Evolutionary conservation across 2,888 invertebrate species (phyloP).

Genomic region (Sericinus montela): DNA sequence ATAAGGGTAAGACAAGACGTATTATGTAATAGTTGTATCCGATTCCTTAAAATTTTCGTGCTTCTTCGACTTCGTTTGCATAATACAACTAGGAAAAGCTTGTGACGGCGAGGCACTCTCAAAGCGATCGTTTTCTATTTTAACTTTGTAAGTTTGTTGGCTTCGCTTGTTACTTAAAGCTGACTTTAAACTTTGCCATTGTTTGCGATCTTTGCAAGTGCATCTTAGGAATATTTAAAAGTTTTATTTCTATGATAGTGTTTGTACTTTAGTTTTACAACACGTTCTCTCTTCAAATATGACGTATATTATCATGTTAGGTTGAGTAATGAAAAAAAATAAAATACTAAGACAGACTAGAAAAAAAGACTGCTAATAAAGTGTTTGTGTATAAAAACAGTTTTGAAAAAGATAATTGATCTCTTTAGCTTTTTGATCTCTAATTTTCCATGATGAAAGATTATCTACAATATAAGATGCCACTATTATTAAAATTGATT

Average conservation of each 20-base stretch:
- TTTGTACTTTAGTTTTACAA: background rate
- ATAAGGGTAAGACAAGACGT: too few relatives aligned
- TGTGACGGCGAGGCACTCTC: conserved; percentile 2
- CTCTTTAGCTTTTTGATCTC: too few relatives aligned
- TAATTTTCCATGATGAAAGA: too few relatives aligned
- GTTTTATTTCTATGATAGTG: background rate
- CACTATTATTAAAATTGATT: too few relatives aligned
- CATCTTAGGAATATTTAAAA: background rate
- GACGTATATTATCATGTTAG: too few relatives aligned
- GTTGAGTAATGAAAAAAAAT: too few relatives aligned
- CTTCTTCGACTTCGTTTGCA: conserved; percentile 8
- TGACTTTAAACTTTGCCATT: conserved; percentile 16
- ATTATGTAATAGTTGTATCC: too few relatives aligned
- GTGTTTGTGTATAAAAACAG: too few relatives aligned
- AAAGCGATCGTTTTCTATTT: conserved; percentile 14
- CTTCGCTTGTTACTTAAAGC: conserved; percentile 14
- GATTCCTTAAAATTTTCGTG: conserved; percentile 4
- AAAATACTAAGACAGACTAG: too few relatives aligned
- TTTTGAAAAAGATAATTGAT: too few relatives aligned
- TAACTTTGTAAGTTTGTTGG: conserved; percentile 13
- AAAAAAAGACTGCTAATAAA: too few relatives aligned
- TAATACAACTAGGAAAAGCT: conserved; percentile 1
- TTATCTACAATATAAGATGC: too few relatives aligned
- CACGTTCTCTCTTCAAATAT: background rate
- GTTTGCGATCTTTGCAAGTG: conserved; percentile 11